Conservation (phyloP, 2,797 vertebrate genomes). For the Melanotaenia pygmaea region DNA sequence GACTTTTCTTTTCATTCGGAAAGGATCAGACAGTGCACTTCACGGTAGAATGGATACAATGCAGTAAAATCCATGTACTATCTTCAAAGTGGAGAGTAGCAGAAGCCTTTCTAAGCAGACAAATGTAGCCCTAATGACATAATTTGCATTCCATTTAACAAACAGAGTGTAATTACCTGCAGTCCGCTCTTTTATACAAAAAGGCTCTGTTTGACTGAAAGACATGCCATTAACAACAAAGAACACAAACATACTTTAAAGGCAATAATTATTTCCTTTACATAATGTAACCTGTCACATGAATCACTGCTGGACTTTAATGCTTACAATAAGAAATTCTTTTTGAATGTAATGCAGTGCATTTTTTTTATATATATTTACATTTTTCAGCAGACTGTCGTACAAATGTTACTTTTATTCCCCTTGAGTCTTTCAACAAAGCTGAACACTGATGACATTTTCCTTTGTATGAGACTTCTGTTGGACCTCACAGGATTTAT, state of each 20-base stretch:
- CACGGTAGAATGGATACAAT: slow-evolving; percentile 16
- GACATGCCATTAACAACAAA: slow-evolving; percentile 22
- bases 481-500: slow-evolving; percentile 30
- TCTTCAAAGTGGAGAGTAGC: slow-evolving; percentile 49
- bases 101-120: slow-evolving; percentile 19
- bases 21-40: slow-evolving; percentile 27
- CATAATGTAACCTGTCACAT: slow-evolving; percentile 1
- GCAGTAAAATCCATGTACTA: slow-evolving; percentile 36
- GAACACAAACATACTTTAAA: slow-evolving; percentile 13
- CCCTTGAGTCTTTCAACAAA: slow-evolving; percentile 33
- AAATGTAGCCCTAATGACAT: slow-evolving; percentile 42
- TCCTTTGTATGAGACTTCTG: slow-evolving; percentile 27
- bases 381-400: background rate
- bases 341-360: slow-evolving; percentile 18
- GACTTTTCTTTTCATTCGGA: slow-evolving; percentile 32
- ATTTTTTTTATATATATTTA: slow-evolving; percentile 8
- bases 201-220: slow-evolving; percentile 8
- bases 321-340: background rate
- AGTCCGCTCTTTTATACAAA: slow-evolving; percentile 4
- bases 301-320: slow-evolving; percentile 5
- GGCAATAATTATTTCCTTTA: slow-evolving; percentile 11
- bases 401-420: slow-evolving; percentile 30
- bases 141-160: slow-evolving; percentile 38
- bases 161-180: slow-evolving; percentile 32
- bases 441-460: slow-evolving; percentile 26